Base-by-base conservation (phyloP, 2,113 vertebrate species). In the Cyprinodon tularosa region DNA sequence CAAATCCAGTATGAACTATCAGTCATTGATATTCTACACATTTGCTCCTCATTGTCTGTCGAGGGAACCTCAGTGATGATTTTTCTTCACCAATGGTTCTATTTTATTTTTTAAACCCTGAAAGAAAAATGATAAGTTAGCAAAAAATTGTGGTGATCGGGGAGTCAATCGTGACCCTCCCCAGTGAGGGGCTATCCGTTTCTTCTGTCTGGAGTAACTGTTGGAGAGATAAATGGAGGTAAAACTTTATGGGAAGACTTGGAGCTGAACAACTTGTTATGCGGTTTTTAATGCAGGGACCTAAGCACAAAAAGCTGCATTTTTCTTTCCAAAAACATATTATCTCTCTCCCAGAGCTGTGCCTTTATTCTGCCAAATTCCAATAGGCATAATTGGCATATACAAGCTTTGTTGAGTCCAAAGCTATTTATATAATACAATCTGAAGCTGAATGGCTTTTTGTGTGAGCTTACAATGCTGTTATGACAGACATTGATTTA, bases 1-100 rank as follows among this genome's bases (percentile, higher is more conserved):
- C 92, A 91, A 91, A 90, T 91, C 88, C 84, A 84, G 85, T 90
- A 91, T 94, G 92, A 94, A 95, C 93, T 93, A 59, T 89, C 83
- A 91, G 86, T 90, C 92, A 93, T 93, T 94, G 90, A 92, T 93
- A 94, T 94, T 94, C 93, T 45, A 77, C 76, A 61, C 81, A 80
- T 83, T 89, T 85, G 68, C 88, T 82, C 88, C 81, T 81, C 88
- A 81, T 92, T 88, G 87, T 87, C 91, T 87, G 80, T 84, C 90
- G 80, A 48, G 89, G 85, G 91, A 92, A 22, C 84, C 90, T 2
- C 3, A 72, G 74, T 80, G 77, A 79, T 86, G 90, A 84, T 85
- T 90, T 90, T 86, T 82, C 88, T 90, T 88, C 82, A 86, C 87
- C 90, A 90, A 93, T 91, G 92, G 90, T 90, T 91, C 86, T 77